These are phyloP conservation scores for Scomber colias DNA, from an alignment of 2,113 vertebrate genomes.

Conservation along the genomic window DNA sequence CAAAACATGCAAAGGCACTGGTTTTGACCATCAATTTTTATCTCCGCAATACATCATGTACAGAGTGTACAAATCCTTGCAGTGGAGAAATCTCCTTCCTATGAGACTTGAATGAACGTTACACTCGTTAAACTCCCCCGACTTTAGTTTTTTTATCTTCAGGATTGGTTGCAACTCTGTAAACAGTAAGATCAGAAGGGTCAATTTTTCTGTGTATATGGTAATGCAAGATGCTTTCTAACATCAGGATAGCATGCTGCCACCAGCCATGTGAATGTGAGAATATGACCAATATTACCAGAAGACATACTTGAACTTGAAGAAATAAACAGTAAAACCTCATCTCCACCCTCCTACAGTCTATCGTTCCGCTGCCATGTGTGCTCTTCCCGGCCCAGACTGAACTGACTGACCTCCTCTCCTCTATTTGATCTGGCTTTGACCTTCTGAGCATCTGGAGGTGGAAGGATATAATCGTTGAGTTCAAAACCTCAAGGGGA, in stretches of 20 bases:
- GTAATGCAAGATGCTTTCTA: conserved; percentile 19
- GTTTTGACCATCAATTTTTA: no score
- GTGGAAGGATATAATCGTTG: conserved; percentile 49
- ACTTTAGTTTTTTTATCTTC: not conserved
- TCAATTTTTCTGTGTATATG: conserved; percentile 4
- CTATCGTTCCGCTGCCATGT: conserved; percentile 38
- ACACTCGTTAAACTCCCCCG: no score
- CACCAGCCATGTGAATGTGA: conserved; percentile 35
- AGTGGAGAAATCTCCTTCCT: no score
- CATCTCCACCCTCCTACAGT: conserved; percentile 50
- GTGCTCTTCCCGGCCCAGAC: conserved; percentile 29
- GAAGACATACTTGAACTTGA: conserved; percentile 40
- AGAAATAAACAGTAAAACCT: conserved; percentile 56
- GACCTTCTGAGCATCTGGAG: conserved; percentile 65
- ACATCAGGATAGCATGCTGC: conserved; percentile 28
- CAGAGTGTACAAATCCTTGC: no score
- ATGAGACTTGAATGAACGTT: no score
- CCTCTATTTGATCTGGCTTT: conserved; percentile 57
- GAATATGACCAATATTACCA: conserved; percentile 19
- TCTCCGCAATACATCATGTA: no score
- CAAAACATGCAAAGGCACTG: no score
- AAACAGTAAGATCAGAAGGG: not conserved
- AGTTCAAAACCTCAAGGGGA: conserved; percentile 38
- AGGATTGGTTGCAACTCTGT: not conserved
- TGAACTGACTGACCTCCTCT: conserved; percentile 58